These are phyloP conservation scores for Melanerpes formicivorus DNA, from an alignment of 2,113 vertebrate species.

Conservation along the genomic window DNA sequence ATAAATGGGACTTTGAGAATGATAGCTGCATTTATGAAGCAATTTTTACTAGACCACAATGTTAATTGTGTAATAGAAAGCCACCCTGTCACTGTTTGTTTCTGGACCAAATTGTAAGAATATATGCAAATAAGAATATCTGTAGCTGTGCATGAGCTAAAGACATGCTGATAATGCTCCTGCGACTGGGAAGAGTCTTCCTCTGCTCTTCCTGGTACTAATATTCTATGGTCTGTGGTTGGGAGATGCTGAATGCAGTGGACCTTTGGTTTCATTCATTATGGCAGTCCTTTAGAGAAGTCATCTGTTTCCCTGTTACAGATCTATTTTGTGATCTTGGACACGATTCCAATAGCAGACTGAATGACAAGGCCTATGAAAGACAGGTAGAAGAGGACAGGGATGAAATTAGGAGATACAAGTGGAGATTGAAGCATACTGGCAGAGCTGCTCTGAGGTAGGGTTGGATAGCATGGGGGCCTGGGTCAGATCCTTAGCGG, in stretches of 20 bases:
- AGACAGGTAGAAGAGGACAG: too few species aligned
- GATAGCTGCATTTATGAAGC: neutral
- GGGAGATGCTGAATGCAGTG: neutral
- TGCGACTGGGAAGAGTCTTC: neutral
- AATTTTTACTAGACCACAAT: neutral
- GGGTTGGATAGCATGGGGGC: neutral
- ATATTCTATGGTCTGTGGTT: fast-evolving
- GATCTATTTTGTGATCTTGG: neutral
- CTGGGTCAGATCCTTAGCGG: neutral
- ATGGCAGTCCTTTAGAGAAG: neutral
- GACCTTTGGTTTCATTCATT: neutral
- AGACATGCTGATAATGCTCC: neutral
- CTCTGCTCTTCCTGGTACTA: neutral
- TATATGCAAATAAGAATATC: neutral
- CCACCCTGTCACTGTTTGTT: neutral
- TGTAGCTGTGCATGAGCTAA: neutral
- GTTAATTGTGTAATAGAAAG: neutral
- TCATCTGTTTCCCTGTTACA: neutral
- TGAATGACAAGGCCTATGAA: neutral
- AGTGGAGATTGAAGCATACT: neutral
- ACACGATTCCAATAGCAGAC: neutral
- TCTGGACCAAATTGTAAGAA: neutral
- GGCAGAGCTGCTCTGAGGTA: neutral
- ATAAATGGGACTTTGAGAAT: neutral
- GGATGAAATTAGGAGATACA: neutral